phyloP scores from a whole-genome alignment of 1,140 invertebrate species.

The Drosophila pseudoananassae region DNA sequence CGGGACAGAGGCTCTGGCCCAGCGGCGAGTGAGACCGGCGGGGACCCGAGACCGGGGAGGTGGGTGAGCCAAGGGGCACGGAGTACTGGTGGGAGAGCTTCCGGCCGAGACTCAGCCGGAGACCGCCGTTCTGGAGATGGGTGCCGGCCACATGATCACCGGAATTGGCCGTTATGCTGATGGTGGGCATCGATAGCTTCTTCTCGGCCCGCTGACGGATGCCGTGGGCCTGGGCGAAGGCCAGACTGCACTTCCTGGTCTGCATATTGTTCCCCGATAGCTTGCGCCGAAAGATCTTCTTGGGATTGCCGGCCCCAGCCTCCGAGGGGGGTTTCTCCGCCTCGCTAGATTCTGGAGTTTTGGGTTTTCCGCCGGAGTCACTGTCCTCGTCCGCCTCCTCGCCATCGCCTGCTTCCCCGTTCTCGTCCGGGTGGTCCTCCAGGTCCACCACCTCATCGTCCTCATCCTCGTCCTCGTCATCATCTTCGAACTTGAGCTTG shows the following conservation, averaged over 20 bases:
- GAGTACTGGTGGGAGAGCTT: constrained; percentile 56
- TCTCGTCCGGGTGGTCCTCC: constrained; percentile 8
- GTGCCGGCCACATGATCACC: constrained; percentile 51
- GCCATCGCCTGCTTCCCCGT: not conserved
- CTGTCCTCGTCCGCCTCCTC: constrained; percentile 53
- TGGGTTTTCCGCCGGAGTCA: not conserved
- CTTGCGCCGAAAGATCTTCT: constrained; percentile 76
- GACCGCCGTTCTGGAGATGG: constrained; percentile 11
- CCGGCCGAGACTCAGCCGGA: constrained; percentile 18
- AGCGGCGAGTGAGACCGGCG: constrained; percentile 73
- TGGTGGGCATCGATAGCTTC: constrained; percentile 74
- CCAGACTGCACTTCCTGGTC: constrained; percentile 73
- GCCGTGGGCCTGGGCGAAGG: constrained; percentile 82
- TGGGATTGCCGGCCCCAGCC: constrained; percentile 10
- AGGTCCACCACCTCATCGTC: constrained; percentile 29
- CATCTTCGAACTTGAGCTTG: constrained; percentile 76
- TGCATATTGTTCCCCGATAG: constrained; percentile 70
- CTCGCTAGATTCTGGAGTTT: not conserved
- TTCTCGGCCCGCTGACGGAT: constrained; percentile 66
- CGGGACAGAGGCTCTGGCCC: constrained; percentile 84
- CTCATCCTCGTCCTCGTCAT: constrained; percentile 35
- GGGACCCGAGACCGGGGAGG: constrained; percentile 21
- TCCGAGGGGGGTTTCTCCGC: not conserved
- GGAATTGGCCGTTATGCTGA: constrained; percentile 68
- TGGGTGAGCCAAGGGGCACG: constrained; percentile 24